These are phyloP conservation scores for Bombylius major DNA, from an alignment of 2,888 invertebrate genomes.

Conservation along the genomic window DNA sequence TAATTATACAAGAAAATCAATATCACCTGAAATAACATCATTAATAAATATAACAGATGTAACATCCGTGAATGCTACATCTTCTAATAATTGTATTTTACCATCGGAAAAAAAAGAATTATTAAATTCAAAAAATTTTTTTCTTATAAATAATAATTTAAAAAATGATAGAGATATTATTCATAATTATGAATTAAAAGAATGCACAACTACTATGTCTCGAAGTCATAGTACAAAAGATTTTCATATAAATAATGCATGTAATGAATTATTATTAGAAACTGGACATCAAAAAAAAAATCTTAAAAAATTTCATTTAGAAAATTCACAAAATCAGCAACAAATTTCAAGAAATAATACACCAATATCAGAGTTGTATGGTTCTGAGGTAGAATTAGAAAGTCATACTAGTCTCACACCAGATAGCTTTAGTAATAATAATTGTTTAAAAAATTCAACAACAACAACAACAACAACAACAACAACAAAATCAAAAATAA, in stretches of 20 bases:
- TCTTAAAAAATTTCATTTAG: background rate
- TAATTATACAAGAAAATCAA: no score
- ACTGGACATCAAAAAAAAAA: background rate
- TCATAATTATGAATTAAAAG: background rate
- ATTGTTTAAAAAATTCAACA: background rate
- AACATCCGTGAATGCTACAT: background rate
- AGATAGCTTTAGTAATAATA: conserved; percentile 9
- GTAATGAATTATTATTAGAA: background rate
- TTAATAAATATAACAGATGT: background rate
- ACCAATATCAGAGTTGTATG: conserved; percentile 8
- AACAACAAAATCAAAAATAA: background rate
- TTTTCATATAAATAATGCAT: background rate
- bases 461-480: background rate
- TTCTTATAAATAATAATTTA: no score
- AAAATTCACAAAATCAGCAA: background rate
- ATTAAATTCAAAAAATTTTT: no score
- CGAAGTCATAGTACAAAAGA: conserved; percentile 1
- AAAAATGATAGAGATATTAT: background rate
- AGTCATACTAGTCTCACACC: conserved; percentile 13
- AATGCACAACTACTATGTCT: conserved; percentile 6
- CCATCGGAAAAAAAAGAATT: background rate
- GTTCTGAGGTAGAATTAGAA: conserved; percentile 12
- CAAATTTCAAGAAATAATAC: conserved; percentile 7
- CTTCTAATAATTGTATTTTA: background rate
- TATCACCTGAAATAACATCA: background rate